Evolutionary conservation across 2,113 vertebrate genomes (phyloP).

Genomic region (Gadus chalcogrammus): DNA sequence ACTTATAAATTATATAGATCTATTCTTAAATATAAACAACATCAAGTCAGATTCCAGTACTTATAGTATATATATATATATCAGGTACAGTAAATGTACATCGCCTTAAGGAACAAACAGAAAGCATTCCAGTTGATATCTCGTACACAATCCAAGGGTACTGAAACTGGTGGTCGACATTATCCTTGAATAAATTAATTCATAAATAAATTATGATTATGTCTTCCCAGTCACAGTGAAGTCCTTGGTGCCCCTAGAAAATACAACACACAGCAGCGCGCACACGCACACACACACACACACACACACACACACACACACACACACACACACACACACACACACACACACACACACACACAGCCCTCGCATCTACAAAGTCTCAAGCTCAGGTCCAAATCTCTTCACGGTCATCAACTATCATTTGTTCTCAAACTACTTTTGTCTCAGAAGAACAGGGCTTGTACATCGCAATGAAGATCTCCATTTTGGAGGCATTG

Average conservation of each 20-base stretch:
- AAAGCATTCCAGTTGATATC: conserved; percentile 25
- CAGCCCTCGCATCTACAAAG: not conserved
- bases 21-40: conserved; percentile 66
- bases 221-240: conserved; percentile 53
- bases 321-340: conserved; percentile 14
- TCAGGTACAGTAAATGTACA: conserved; percentile 54
- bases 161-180: conserved; percentile 55
- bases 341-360: conserved; percentile 4
- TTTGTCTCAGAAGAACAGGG: conserved; percentile 49
- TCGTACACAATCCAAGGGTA: conserved; percentile 43
- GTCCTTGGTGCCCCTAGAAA: conserved; percentile 43
- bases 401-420: conserved; percentile 19
- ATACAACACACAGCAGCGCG: conserved; percentile 15
- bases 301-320: conserved; percentile 11
- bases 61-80: conserved; percentile 45
- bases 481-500: too few relatives aligned
- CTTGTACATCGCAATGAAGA: too few relatives aligned
- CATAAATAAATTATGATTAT: conserved; percentile 69
- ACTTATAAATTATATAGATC: conserved; percentile 56
- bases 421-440: conserved; percentile 57
- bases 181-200: conserved; percentile 69
- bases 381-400: conserved; percentile 18
- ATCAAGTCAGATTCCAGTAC: conserved; percentile 64
- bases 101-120: conserved; percentile 15
- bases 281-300: conserved; percentile 21